These are phyloP conservation scores for Cantharis rufa DNA, from an alignment of 2,888 invertebrate species.

Conservation along the genomic window DNA sequence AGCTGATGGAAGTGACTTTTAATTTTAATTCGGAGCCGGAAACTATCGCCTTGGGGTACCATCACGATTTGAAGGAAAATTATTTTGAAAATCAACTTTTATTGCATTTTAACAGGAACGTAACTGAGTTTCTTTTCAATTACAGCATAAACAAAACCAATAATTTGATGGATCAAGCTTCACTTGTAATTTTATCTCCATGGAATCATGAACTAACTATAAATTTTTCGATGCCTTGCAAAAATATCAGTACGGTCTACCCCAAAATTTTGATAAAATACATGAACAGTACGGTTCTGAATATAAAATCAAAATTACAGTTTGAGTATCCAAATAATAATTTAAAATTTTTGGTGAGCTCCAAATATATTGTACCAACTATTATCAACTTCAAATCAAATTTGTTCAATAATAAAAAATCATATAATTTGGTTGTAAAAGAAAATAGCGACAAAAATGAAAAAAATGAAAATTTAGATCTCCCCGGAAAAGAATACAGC, in stretches of 20 bases:
- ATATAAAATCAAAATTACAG: background rate
- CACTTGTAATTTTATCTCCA: constrained; percentile 4
- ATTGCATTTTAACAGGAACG: background rate
- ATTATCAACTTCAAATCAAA: background rate
- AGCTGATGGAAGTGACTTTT: constrained; percentile 6
- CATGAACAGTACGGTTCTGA: background rate
- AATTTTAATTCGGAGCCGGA: constrained; percentile 4
- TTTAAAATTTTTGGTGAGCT: background rate
- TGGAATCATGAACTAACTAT: constrained; percentile 12
- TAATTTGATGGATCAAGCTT: constrained; percentile 1
- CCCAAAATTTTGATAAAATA: background rate
- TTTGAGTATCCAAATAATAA: background rate
- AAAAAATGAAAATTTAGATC: background rate
- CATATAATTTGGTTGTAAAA: background rate
- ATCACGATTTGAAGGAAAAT: constrained; percentile 6
- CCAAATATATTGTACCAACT: background rate
- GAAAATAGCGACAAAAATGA: background rate
- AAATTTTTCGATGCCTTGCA: constrained; percentile 8
- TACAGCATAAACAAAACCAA: constrained; percentile 1
- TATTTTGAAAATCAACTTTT: background rate
- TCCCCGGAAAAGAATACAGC: background rate
- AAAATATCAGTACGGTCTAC: background rate
- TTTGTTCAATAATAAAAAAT: background rate
- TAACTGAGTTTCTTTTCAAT: background rate
- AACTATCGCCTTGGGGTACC: constrained; percentile 7